Evolutionary conservation across 1,140 invertebrate genomes (phyloP).

Genomic region (Aleiodes sp.): DNA sequence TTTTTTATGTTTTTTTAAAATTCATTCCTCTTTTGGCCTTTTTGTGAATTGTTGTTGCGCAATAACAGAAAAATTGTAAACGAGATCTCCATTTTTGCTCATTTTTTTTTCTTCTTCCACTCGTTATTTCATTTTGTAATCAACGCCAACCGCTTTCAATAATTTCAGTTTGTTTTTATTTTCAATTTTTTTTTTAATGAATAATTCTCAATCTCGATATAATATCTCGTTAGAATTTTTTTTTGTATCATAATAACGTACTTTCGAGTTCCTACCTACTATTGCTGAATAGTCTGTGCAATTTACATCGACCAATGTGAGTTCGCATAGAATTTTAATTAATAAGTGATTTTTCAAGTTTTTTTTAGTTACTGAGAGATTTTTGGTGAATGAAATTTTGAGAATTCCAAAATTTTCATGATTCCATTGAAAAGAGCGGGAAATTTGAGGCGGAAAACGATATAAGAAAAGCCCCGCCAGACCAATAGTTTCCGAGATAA

Average conservation of each 20-base stretch:
- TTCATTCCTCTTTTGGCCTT: too few species aligned
- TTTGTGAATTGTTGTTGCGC: background rate
- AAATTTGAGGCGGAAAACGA: too few species aligned
- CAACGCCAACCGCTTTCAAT: constrained; percentile 27
- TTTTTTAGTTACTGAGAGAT: too few species aligned
- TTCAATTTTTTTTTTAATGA: background rate
- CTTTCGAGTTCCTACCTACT: constrained; percentile 43
- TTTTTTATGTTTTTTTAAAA: too few species aligned
- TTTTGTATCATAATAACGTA: constrained; percentile 35
- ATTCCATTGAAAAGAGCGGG: too few species aligned
- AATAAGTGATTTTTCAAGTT: constrained; percentile 18
- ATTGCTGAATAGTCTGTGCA: constrained; percentile 43
- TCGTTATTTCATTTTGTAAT: background rate
- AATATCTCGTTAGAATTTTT: constrained; percentile 15
- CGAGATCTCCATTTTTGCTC: too few species aligned
- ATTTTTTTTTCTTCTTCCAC: background rate
- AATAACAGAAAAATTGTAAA: background rate
- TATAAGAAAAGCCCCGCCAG: too few species aligned
- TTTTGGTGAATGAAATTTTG: too few species aligned
- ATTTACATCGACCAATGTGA: constrained; percentile 40
- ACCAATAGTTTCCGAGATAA: too few species aligned
- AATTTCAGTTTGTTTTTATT: background rate
- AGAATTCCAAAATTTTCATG: too few species aligned
- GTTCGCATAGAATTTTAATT: constrained; percentile 28
- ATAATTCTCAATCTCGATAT: constrained; percentile 1